Evolutionary conservation across 1,140 invertebrate genomes (phyloP), one percentile per base, ranked within the genome.

Genomic region (Drosophila mayri): DNA sequence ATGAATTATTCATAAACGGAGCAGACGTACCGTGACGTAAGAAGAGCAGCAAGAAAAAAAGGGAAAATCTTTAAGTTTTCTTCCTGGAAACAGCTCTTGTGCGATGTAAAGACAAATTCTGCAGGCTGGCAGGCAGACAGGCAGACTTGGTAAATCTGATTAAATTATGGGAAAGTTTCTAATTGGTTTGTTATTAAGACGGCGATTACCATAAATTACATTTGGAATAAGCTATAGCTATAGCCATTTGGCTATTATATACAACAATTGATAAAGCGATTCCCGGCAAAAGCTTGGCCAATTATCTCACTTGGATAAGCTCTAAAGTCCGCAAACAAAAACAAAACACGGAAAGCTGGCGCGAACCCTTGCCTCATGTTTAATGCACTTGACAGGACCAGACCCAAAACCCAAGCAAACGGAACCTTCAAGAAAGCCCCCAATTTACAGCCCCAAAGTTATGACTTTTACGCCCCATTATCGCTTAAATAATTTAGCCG

Each of bases 391-490:
- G 70, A 73, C 70, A 73, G 70, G 67, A 41, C 20, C 81, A 25
- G 57, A 22, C 52, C 35, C 52, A 5, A 38, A 54, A 28, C 14
- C 25, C 25, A 1, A 6, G 46, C 7, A 50, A 50, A 22, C 52
- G 52, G 35, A 55, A 38, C 74, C 77, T 78, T 82, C 54, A 59
- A 59, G 61, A 44, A 35, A 46, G 37, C 58, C 49, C 38, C 46
- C 55, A 63, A 62, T 81, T 80, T 73, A 62, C 46, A 46, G 65
- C 38, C 66, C 52, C 37, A 59, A 85, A 90, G 78, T 85, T 87
- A 90, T 74, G 85, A 80, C 63, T 77, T 81, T 90, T 70, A 90
- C 73, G 81, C 65, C 59, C 86, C 86, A 87, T 90, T 87, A 87
- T 88, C 81, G 72, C 81, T 77, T 90, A 47, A 90, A 87, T 82